Evolutionary conservation across 64 coral and sea anemone species (phyloP), one percentile per base, ranked within the genome.

Genomic region (Montipora cactus): DNA sequence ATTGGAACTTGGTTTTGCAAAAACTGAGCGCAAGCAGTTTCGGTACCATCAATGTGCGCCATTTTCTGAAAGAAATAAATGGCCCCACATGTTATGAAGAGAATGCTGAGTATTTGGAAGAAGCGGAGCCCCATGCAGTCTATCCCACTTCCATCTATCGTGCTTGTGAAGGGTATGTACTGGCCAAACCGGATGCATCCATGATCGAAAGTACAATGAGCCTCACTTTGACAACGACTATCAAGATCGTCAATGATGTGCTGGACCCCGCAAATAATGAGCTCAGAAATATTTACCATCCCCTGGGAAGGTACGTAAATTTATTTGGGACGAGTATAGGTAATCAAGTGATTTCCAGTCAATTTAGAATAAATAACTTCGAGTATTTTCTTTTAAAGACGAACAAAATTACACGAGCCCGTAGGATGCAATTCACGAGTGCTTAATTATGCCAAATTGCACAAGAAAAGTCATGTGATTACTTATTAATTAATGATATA

Each of bases 81-180:
- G 47, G 88, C 6, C 87, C 68, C 8, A 44, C 77, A 28, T 84
- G 85, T 11, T 96, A 96, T 23, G 49, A 89, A 23, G 77, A 92
- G 19, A 96, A 96, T 67, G 91, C 80, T 25, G 87, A 93, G 69
- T 59, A 82, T 12, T 72, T 96, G 0, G 59, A 79, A 13, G 88
- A 49, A 8, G 81, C 87, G 3, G 95, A 96, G 13, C 95, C 95
- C 7, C 95, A 96, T n/a, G 90, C 90, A 13, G 79, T 96, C 5
- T 96, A 96, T 5, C 95, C 95, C 4, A 96, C 95, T 0, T 93
- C 90, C n/a, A 96, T 93, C 49, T 96, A 93, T 49, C 91, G 95
- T 47, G 87, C 51, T 46, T 96, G 90, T 69, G 95, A 96, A 3
- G 87, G 95, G 8, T 81, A 89, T 58, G 76, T 89, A 0, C 50